phyloP scores from a whole-genome alignment of 2,113 vertebrate genomes.

The Pica pica region DNA sequence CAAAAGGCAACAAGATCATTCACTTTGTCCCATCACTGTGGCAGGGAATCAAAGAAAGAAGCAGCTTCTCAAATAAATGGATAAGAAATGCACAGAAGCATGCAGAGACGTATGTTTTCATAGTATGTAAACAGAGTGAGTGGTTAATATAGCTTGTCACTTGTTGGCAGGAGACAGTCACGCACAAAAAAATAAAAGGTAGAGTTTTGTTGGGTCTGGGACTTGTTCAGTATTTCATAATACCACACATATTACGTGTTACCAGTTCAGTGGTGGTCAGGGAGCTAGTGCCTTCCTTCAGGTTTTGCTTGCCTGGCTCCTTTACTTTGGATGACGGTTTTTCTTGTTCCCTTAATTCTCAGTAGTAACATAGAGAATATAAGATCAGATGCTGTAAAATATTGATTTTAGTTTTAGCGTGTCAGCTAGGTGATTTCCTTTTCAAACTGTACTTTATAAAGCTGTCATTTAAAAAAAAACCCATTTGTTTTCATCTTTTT shows the following conservation, averaged over 20 bases:
- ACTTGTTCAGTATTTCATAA: background rate
- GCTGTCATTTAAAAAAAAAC: background rate
- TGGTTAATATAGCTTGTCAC: background rate
- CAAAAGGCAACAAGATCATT: background rate
- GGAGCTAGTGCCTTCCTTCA: background rate
- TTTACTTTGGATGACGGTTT: background rate
- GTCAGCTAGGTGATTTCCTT: background rate
- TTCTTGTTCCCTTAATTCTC: background rate
- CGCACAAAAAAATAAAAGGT: background rate
- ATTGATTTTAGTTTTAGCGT: background rate
- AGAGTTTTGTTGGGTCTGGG: background rate
- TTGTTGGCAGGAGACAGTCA: background rate
- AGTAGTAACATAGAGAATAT: background rate
- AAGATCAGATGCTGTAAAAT: background rate
- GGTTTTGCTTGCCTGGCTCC: background rate
- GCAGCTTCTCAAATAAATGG: background rate
- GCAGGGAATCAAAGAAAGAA: background rate
- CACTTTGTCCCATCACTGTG: background rate
- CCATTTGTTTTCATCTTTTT: background rate
- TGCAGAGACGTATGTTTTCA: fast-evolving
- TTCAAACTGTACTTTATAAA: background rate
- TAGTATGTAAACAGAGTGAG: background rate
- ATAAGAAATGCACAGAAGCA: background rate
- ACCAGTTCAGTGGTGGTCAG: background rate
- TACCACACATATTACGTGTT: fast-evolving